Evolutionary conservation across 2,888 invertebrate genomes (phyloP).

Genomic region (Macrosoma leucophasiata): DNA sequence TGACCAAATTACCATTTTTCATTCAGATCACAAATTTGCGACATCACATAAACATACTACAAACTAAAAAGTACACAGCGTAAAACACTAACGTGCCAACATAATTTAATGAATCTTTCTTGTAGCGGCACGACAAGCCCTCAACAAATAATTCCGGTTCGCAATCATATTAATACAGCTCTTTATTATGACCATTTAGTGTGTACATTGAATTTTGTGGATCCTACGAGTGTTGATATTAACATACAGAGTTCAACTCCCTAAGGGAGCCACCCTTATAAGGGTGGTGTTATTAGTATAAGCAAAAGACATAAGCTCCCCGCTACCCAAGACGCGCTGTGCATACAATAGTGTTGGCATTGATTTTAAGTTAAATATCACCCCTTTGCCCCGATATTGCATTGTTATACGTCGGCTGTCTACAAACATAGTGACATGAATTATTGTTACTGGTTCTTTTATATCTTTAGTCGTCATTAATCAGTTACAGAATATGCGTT

Average conservation of each 20-base stretch:
- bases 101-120: background rate
- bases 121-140: slow-evolving; percentile 26
- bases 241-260: slow-evolving; percentile 64
- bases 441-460: slow-evolving; percentile 60
- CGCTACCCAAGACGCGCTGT: slow-evolving; percentile 46
- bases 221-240: slow-evolving; percentile 66
- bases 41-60: no score
- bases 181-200: slow-evolving; percentile 52
- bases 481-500: slow-evolving; percentile 37
- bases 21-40: no score
- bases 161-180: slow-evolving; percentile 32
- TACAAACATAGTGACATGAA: slow-evolving; percentile 34
- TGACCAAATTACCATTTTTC: no score
- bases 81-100: no score
- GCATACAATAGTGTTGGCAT: slow-evolving; percentile 62
- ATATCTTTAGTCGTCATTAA: slow-evolving; percentile 45
- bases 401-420: slow-evolving; percentile 37
- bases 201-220: slow-evolving; percentile 49
- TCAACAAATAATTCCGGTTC: slow-evolving; percentile 44
- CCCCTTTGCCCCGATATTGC: slow-evolving; percentile 49
- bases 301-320: slow-evolving; percentile 59
- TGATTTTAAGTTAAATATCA: slow-evolving; percentile 70
- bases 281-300: slow-evolving; percentile 69
- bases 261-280: slow-evolving; percentile 58
- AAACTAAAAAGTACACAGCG: no score